A percentile compares a stretch with the other conserved stretches of the same genome.
Conservation (phyloP, 2,113 vertebrate species). For the Nansenia antarctica region DNA sequence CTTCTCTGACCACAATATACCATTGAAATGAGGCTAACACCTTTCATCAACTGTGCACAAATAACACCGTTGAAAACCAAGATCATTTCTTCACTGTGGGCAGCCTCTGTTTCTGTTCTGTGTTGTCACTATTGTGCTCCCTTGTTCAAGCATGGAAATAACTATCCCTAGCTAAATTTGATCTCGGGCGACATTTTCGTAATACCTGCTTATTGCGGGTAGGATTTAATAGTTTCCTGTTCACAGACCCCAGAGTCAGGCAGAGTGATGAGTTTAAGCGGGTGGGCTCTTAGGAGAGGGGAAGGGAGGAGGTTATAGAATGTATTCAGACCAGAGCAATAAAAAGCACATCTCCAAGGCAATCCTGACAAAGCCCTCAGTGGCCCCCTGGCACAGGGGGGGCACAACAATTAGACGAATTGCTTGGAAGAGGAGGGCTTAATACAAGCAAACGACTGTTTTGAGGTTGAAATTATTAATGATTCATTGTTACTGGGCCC, state of each 20-base stretch:
- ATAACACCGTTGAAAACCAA: not conserved
- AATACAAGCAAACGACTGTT: not conserved
- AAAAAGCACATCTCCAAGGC: not conserved
- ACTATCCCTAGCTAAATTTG: slow-evolving; percentile 2
- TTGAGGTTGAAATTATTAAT: not conserved
- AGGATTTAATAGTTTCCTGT: slow-evolving; percentile 18
- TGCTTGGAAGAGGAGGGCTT: not conserved
- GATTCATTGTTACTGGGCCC: not conserved
- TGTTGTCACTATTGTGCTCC: not conserved
- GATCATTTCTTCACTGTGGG: not conserved
- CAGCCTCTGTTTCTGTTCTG: too few species aligned
- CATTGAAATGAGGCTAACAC: not conserved
- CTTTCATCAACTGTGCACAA: not conserved
- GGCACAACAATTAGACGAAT: not conserved
- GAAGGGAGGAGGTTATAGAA: not conserved
- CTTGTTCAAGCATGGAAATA: not conserved
- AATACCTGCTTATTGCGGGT: slow-evolving; percentile 28
- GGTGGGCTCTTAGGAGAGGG: not conserved
- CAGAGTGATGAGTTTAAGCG: slow-evolving; percentile 8
- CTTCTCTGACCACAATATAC: not conserved
- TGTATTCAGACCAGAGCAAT: slow-evolving; percentile 7
- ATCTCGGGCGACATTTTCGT: slow-evolving; percentile 24
- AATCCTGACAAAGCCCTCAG: slow-evolving; percentile 2
- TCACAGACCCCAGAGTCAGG: slow-evolving; percentile 2
- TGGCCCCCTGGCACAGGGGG: not conserved